phyloP scores from a whole-genome alignment of 2,113 vertebrate species.

The Epinephelus lanceolatus region DNA sequence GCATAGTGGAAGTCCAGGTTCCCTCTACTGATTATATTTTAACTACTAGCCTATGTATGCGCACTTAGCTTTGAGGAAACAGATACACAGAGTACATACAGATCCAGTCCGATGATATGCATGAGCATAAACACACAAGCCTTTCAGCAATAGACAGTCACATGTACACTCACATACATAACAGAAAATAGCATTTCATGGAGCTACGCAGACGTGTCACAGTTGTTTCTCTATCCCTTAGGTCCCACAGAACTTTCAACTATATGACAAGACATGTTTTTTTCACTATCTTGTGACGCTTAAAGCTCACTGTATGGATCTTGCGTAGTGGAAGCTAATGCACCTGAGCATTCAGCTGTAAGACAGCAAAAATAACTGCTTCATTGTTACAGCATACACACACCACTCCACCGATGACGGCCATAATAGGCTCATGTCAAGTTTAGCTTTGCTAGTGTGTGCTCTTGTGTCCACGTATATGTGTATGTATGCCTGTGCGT shows the following conservation, averaged over 20 bases:
- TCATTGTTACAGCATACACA: slow-evolving; percentile 33
- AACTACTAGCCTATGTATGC: not conserved
- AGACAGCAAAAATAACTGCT: slow-evolving; percentile 46
- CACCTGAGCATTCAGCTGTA: slow-evolving; percentile 44
- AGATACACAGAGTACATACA: not conserved
- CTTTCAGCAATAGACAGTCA: slow-evolving; percentile 7
- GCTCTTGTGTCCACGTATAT: not conserved
- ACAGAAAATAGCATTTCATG: not conserved
- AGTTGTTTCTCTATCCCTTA: slow-evolving; percentile 16
- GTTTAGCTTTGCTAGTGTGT: slow-evolving; percentile 36
- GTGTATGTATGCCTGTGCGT: not conserved
- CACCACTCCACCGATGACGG: slow-evolving; percentile 36
- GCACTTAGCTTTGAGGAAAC: slow-evolving; percentile 47
- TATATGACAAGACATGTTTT: not conserved
- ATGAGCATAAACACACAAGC: slow-evolving; percentile 2
- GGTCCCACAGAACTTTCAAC: not conserved
- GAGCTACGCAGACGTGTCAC: not conserved
- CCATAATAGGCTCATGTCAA: slow-evolving; percentile 51
- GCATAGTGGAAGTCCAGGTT: slow-evolving; percentile 21
- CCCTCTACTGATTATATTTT: slow-evolving; percentile 1
- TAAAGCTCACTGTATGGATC: slow-evolving; percentile 6
- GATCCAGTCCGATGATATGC: not conserved
- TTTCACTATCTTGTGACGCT: slow-evolving; percentile 6
- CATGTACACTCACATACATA: slow-evolving; percentile 1
- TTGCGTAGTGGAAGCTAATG: slow-evolving; percentile 22